Percentiles rank a stretch among this genome's conserved stretches.
phyloP scores from a whole-genome alignment of 1,140 invertebrate genomes.

The Pseudomyrmex sp. region DNA sequence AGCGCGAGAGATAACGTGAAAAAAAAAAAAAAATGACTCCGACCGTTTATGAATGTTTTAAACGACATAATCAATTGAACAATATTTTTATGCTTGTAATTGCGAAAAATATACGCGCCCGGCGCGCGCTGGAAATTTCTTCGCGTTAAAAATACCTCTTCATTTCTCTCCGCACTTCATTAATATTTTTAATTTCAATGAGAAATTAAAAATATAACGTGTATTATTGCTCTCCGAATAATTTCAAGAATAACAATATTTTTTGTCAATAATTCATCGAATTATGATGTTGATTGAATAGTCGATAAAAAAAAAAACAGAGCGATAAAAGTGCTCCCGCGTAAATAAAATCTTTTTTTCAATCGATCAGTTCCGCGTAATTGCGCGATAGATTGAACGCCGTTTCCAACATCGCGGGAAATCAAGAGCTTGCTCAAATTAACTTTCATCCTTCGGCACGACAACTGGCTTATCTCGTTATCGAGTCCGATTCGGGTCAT shows the following conservation, averaged over 20 bases:
- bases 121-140: no score
- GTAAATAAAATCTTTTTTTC: not conserved
- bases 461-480: conserved; percentile 64
- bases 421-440: conserved; percentile 19
- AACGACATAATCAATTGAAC: not conserved
- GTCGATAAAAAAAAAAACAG: not conserved
- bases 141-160: no score
- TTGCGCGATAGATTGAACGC: not conserved
- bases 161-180: no score
- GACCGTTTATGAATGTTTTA: conserved; percentile 24
- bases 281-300: not conserved
- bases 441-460: conserved; percentile 33
- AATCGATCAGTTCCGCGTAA: conserved; percentile 3
- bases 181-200: no score
- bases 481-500: conserved; percentile 77
- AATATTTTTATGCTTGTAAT: no score
- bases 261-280: not conserved
- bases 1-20: not conserved
- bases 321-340: not conserved
- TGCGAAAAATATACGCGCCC: no score
- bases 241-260: no score
- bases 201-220: no score
- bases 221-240: no score
- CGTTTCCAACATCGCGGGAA: not conserved
- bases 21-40: not conserved